Evolutionary conservation across 2,113 vertebrate species (phyloP), one percentile per base, ranked within the genome.

Genomic region (Dunckerocampus dactyliophorus): DNA sequence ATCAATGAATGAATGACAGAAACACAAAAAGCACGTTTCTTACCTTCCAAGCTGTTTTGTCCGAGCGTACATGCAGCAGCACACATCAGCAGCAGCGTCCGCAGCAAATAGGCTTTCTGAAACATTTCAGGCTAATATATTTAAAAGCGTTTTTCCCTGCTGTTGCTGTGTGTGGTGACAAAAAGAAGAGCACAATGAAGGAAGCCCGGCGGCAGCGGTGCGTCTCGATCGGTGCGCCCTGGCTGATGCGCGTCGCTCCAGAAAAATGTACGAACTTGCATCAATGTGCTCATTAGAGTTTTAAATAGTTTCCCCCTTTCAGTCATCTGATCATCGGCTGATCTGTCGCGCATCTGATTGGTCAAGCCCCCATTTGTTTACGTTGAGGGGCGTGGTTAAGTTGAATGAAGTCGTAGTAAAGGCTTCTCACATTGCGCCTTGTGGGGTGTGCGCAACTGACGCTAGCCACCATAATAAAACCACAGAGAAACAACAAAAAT

Each of bases 241-340:
- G 17, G 24, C 24, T 7, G 28, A 54, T 51, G 19, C 49, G 59
- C 37, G 15, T 46, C 39, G 58, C 56, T 58, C 14, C 21, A 19
- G 49, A 65, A 76, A 63, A 75, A 65, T 73, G 75, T 76, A 62
- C 72, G 64, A 80, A 81, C 74, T 49, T 28, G 82, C 61, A 24
- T 65, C 20, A 62, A 63, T 69, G 42, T 68, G 76, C 67, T 83
- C 78, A 87, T 87, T 88, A 79, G 67, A 84, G 83, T 87, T 91
- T 91, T 91, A 91, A 90, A 91, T 90, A 90, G 82, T 85, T 85
- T 85, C 76, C 37, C 71, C 81, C 76, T 76, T 64, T 60, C 59
- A 82, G 89, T 92, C 91, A 91, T 87, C 89, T 92, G 91, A 91
- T 89, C 88, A 92, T 92, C 89, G 87, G 84, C 90, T 89, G 90